These are phyloP conservation scores for Atrina japonica DNA, from an alignment of 2,888 invertebrate species.

Conservation along the genomic window DNA sequence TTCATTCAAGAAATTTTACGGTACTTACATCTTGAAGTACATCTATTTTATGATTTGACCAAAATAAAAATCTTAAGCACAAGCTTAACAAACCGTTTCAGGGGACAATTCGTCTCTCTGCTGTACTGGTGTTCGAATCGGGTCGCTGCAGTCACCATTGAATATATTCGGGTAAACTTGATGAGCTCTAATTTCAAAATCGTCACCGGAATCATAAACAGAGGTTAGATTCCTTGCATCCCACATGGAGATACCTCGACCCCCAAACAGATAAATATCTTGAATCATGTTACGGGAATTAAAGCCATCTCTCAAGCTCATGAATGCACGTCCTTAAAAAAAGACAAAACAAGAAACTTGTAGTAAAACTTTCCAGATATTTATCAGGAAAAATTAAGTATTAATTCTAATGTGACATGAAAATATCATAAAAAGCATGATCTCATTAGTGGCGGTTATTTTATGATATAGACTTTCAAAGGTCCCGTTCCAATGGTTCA, in stretches of 20 bases:
- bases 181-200: conserved; percentile 12
- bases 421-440: too few relatives aligned
- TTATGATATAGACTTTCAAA: too few relatives aligned
- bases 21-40: not conserved
- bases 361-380: not conserved
- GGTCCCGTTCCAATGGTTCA: too few relatives aligned
- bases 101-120: conserved; percentile 26
- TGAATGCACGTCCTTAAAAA: conserved; percentile 21
- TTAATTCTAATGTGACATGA: too few relatives aligned
- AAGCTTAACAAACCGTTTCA: conserved; percentile 26
- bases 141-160: conserved; percentile 26
- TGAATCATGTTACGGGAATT: conserved; percentile 15
- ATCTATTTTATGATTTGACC: not conserved
- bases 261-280: conserved; percentile 25
- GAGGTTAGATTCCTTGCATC: conserved; percentile 19
- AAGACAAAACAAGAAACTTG: not conserved
- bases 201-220: conserved; percentile 32
- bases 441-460: too few relatives aligned
- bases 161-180: conserved; percentile 17
- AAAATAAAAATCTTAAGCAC: not conserved
- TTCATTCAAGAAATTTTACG: too few relatives aligned
- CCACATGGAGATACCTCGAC: conserved; percentile 31
- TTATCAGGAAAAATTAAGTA: not conserved
- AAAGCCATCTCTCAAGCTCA: conserved; percentile 20
- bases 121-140: conserved; percentile 4